phyloP scores from a whole-genome alignment of 2,113 vertebrate species.

The Dryoscopus gambensis region DNA sequence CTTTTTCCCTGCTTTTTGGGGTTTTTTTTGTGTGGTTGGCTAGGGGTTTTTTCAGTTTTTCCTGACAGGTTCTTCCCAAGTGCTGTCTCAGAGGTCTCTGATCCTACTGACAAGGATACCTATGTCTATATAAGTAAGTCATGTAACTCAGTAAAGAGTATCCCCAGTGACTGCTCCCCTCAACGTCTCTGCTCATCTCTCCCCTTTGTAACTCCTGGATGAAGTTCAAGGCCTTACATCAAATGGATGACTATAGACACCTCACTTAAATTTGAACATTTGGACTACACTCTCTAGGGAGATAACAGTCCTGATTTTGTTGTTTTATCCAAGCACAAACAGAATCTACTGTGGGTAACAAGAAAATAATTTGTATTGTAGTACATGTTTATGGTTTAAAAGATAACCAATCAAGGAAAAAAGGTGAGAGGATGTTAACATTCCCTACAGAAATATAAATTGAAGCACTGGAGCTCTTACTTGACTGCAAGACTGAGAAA shows the following conservation, averaged over 20 bases:
- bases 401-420: background rate
- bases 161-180: background rate
- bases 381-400: background rate
- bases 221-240: background rate
- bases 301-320: background rate
- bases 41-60: background rate
- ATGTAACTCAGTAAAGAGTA: background rate
- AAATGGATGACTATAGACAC: background rate
- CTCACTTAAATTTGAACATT: background rate
- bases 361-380: background rate
- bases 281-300: background rate
- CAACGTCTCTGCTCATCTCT: background rate
- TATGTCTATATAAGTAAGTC: background rate
- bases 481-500: background rate
- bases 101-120: background rate
- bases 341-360: background rate
- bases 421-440: background rate
- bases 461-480: background rate
- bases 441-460: background rate
- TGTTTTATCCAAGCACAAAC: background rate
- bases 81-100: background rate
- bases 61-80: background rate
- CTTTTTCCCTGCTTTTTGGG: background rate
- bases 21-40: accelerated
- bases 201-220: background rate